These are phyloP conservation scores for Glyphotaelius pellucidus DNA, from an alignment of 2,888 invertebrate genomes.

Conservation along the genomic window DNA sequence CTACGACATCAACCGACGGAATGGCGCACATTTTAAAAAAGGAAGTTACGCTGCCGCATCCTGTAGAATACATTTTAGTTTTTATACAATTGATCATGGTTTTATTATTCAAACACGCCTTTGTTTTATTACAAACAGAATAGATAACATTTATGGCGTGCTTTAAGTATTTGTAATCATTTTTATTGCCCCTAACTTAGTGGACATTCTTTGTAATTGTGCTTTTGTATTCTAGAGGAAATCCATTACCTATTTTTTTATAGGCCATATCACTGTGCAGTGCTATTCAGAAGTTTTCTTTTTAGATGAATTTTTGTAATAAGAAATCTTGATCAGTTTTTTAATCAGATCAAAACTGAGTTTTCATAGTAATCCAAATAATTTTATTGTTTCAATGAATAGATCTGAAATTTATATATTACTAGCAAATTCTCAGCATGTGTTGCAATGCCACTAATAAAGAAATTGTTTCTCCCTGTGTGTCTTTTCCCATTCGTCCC, in stretches of 20 bases:
- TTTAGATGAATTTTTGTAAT: background rate
- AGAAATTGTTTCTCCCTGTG: too few relatives aligned
- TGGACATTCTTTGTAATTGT: background rate
- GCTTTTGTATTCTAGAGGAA: background rate
- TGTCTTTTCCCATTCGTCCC: too few relatives aligned
- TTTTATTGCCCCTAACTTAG: background rate
- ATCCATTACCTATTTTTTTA: background rate
- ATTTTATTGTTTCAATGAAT: too few relatives aligned
- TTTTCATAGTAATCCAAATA: too few relatives aligned
- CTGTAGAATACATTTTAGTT: background rate
- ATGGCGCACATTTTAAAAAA: too few relatives aligned
- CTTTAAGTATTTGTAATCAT: background rate
- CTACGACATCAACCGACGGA: too few relatives aligned
- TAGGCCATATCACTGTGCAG: background rate
- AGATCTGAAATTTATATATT: too few relatives aligned
- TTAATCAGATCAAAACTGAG: too few relatives aligned
- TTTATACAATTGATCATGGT: background rate
- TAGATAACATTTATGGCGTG: background rate
- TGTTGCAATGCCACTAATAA: too few relatives aligned
- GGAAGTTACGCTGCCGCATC: too few relatives aligned
- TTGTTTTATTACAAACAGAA: background rate
- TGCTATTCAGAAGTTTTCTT: background rate
- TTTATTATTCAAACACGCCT: background rate
- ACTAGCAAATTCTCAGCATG: too few relatives aligned
- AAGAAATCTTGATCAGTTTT: too few relatives aligned